These are phyloP conservation scores for Cinclus cinclus DNA, from an alignment of 2,113 vertebrate species.

Conservation along the genomic window DNA sequence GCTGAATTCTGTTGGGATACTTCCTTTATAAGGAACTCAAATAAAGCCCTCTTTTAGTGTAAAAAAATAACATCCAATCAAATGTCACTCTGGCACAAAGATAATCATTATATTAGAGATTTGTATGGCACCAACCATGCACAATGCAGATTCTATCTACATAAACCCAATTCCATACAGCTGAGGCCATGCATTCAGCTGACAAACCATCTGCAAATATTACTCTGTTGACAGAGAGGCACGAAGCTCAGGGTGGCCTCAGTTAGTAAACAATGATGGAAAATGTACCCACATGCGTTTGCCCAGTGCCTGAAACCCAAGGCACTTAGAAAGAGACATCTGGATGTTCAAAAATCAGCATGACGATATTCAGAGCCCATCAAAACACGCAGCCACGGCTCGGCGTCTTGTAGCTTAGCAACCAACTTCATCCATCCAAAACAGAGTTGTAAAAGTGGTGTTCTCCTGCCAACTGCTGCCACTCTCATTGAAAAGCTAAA, in stretches of 20 bases:
- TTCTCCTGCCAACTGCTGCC: constrained; percentile 60
- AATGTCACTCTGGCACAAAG: neutral
- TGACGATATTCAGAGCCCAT: constrained; percentile 69
- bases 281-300: constrained; percentile 69
- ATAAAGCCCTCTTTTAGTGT: neutral
- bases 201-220: constrained; percentile 65
- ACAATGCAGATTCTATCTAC: neutral
- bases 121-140: neutral
- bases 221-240: constrained; percentile 48
- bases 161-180: constrained; percentile 8
- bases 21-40: neutral
- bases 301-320: constrained; percentile 59
- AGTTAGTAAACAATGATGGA: constrained; percentile 66
- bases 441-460: constrained; percentile 77
- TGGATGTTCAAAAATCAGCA: constrained; percentile 63
- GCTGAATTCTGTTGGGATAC: neutral
- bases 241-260: constrained; percentile 56
- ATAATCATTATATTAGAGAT: neutral
- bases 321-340: constrained; percentile 70
- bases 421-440: constrained; percentile 73
- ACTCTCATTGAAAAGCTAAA: constrained; percentile 70
- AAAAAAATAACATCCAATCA: constrained; percentile 6
- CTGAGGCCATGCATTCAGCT: neutral
- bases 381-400: constrained; percentile 70
- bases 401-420: constrained; percentile 75